A percentile compares a stretch with the other conserved stretches of the same genome.
Conservation (phyloP, 64 coral and sea anemone genomes). For the Actinia equina region DNA sequence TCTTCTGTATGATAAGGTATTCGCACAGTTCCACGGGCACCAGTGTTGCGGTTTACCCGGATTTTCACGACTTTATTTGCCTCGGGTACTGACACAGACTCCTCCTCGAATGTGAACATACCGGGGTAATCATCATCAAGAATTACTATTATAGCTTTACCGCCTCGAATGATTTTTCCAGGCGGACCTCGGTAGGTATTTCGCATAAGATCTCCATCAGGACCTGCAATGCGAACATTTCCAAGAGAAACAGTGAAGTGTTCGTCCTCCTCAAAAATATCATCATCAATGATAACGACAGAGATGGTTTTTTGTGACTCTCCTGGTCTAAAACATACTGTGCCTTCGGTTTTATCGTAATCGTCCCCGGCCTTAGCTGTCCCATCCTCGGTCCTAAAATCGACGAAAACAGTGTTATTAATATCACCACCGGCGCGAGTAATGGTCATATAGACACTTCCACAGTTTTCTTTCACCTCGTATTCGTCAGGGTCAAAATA, state of each 20-base stretch:
- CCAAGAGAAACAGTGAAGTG: conserved; percentile 89
- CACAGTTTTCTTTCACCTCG: conserved; percentile 95
- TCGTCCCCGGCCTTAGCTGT: conserved; percentile 93
- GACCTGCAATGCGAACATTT: conserved; percentile 87
- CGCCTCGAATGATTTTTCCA: conserved; percentile 65
- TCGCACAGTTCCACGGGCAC: conserved; percentile 82
- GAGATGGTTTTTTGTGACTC: conserved; percentile 93
- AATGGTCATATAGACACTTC: conserved; percentile 90
- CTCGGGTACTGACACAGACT: conserved; percentile 57
- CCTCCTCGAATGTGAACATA: conserved; percentile 89
- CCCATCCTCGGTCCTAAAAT: conserved; percentile 92
- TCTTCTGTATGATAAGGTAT: conserved; percentile 94
- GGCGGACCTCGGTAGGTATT: conserved; percentile 84
- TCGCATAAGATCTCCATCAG: conserved; percentile 80
- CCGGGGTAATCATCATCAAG: conserved; percentile 99
- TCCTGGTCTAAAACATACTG: conserved; percentile 89
- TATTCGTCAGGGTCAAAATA: conserved; percentile 92
- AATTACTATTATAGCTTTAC: conserved; percentile 63
- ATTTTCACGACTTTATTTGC: conserved; percentile 74
- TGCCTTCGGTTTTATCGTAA: conserved; percentile 93
- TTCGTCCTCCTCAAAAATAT: conserved; percentile 99
- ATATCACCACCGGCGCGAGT: conserved; percentile 82
- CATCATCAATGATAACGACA: conserved; percentile 92
- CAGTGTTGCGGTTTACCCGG: conserved; percentile 83
- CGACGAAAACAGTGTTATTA: conserved; percentile 92